A percentile compares a stretch with the other conserved stretches of the same genome.
These are phyloP conservation scores for Tenualosa ilisha DNA, from an alignment of 2,797 vertebrate species.

Conservation along the genomic window DNA sequence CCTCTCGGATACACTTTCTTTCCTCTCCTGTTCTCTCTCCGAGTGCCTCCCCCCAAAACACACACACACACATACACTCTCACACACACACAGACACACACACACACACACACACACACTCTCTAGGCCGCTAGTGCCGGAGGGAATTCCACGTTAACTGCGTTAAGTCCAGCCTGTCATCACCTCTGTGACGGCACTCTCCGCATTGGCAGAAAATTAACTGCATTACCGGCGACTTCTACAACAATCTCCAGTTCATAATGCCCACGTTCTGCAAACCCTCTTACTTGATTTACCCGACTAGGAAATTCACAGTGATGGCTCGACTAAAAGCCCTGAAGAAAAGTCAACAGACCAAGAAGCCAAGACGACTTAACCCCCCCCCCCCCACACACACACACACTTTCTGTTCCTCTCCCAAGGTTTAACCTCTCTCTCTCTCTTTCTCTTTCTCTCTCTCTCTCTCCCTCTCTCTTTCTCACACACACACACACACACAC, in stretches of 20 bases:
- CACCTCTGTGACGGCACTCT: conserved; percentile 56
- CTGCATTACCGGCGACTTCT: conserved; percentile 41
- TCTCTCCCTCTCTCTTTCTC: background rate
- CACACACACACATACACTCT: too few species aligned
- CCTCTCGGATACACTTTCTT: background rate
- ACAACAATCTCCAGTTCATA: conserved; percentile 29
- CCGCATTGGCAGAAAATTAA: conserved; percentile 53
- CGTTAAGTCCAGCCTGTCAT: conserved; percentile 48
- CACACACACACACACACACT: background rate
- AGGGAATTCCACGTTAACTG: conserved; percentile 58
- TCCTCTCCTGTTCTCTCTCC: background rate
- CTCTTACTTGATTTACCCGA: conserved; percentile 36
- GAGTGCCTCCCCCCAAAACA: background rate
- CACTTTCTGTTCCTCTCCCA: background rate
- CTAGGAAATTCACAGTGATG: conserved; percentile 64
- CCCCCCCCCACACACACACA: conserved; percentile 11
- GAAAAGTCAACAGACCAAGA: conserved; percentile 40
- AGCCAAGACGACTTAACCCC: conserved; percentile 42
- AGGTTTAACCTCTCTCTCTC: background rate
- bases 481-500: background rate
- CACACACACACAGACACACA: background rate
- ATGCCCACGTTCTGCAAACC: conserved; percentile 22
- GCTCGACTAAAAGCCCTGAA: conserved; percentile 45
- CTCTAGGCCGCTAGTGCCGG: conserved; percentile 43
- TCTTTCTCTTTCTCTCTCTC: background rate